A percentile compares a stretch with the other conserved stretches of the same genome.
These are phyloP conservation scores for Rhinolophus ferrumequinum DNA, from an alignment of 2,113 vertebrate genomes.

Conservation along the genomic window DNA sequence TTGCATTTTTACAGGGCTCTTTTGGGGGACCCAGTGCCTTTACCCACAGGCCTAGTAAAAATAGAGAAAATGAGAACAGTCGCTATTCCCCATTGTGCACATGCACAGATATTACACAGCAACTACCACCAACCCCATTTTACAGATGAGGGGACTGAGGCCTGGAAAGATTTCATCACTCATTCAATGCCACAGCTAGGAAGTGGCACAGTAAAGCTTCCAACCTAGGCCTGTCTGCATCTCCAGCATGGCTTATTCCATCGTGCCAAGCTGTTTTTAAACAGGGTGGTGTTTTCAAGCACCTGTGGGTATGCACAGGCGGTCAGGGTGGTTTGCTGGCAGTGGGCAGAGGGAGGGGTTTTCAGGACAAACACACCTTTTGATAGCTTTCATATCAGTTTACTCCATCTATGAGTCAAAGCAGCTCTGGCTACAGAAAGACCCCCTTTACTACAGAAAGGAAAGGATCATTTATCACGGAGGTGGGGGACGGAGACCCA, in stretches of 20 bases:
- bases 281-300: background rate
- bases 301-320: background rate
- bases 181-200: background rate
- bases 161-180: background rate
- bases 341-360: background rate
- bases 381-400: background rate
- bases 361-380: background rate
- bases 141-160: background rate
- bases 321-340: background rate
- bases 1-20: background rate
- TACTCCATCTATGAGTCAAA: background rate
- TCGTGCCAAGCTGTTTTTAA: background rate
- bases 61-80: background rate
- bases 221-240: background rate
- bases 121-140: background rate
- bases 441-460: background rate
- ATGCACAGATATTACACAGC: background rate
- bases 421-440: background rate
- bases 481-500: background rate
- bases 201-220: background rate
- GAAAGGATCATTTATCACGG: slow-evolving; percentile 25
- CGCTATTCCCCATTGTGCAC: background rate
- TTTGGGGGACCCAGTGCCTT: background rate
- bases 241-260: background rate
- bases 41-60: background rate